Conservation (phyloP, 2,113 vertebrate genomes). For the Mus pahari region DNA sequence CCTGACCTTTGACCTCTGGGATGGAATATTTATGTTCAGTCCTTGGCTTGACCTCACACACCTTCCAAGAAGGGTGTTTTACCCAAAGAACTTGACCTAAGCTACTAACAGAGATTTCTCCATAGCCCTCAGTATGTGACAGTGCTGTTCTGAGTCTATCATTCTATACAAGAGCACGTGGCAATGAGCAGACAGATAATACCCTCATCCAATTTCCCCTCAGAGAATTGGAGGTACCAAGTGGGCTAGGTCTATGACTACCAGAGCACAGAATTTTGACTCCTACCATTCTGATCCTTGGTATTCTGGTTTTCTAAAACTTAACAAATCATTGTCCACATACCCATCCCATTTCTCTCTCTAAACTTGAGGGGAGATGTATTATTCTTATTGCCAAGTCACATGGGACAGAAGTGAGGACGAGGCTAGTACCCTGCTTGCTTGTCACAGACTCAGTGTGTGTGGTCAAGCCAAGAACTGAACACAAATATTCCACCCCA, state of each 20-base stretch:
- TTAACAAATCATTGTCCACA: neutral
- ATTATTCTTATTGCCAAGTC: neutral
- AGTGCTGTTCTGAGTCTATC: neutral
- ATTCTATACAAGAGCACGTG: neutral
- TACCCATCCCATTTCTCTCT: neutral
- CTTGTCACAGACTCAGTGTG: neutral
- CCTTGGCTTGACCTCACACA: too few species aligned
- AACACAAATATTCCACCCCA: neutral
- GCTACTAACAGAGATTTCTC: neutral
- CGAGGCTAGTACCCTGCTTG: neutral
- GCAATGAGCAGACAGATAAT: too few species aligned
- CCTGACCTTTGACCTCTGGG: too few species aligned
- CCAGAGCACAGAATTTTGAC: neutral
- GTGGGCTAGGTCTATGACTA: neutral
- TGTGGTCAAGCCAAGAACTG: neutral
- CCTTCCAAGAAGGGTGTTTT: neutral
- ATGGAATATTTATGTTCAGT: too few species aligned
- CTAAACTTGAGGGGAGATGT: neutral
- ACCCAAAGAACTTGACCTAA: neutral
- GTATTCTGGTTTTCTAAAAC: slow-evolving; percentile 19
- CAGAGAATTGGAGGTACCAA: neutral
- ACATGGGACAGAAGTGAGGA: neutral
- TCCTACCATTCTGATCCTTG: neutral
- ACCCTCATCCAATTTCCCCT: neutral
- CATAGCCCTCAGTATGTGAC: neutral